Conservation (phyloP, 1,140 invertebrate genomes). For the Musca vetustissima region DNA sequence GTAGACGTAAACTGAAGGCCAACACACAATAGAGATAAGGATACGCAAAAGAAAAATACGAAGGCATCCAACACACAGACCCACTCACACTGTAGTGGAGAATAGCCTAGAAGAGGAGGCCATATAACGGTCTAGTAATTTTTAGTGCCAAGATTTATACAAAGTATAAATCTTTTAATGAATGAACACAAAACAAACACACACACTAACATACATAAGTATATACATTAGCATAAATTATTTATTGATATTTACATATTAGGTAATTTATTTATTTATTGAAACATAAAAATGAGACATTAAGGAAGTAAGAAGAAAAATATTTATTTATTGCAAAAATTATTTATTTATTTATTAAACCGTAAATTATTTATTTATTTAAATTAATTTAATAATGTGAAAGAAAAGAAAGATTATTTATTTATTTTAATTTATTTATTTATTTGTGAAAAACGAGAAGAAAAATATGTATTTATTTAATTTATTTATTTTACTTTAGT, state of each 20-base stretch:
- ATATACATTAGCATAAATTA: conserved; percentile 13
- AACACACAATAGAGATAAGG: too few species aligned
- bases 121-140: conserved; percentile 9
- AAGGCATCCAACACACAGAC: background rate
- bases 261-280: conserved; percentile 25
- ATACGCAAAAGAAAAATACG: too few species aligned
- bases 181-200: background rate
- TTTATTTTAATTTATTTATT: conserved; percentile 24
- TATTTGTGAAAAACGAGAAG: background rate
- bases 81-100: too few species aligned
- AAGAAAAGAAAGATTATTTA: too few species aligned
- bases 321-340: conserved; percentile 23
- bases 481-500: conserved; percentile 15
- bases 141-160: conserved; percentile 16
- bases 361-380: conserved; percentile 18
- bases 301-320: background rate
- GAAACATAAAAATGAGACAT: background rate
- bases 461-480: conserved; percentile 20
- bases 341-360: conserved; percentile 18
- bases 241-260: conserved; percentile 10
- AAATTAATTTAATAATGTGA: too few species aligned
- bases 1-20: conserved; percentile 28
- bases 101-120: too few species aligned
- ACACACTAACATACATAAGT: background rate
- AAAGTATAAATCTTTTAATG: conserved; percentile 20